These are phyloP conservation scores for Nibea albiflora DNA, from an alignment of 2,113 vertebrate species.

Conservation along the genomic window DNA sequence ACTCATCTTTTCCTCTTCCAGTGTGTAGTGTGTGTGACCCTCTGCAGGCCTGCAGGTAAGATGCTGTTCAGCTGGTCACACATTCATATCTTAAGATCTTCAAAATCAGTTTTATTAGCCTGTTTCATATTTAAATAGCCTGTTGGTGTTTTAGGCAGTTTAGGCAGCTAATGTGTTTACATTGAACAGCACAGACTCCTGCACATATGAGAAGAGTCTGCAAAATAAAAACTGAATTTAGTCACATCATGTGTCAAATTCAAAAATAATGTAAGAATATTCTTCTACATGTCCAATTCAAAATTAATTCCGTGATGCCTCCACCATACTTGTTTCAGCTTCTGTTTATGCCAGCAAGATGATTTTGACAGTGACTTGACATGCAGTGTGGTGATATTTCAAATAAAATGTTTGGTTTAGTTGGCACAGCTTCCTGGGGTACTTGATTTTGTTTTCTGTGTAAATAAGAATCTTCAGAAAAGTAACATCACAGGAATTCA, in stretches of 20 bases:
- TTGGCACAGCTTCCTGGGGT: background rate
- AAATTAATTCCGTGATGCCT: too few species aligned
- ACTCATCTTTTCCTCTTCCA: constrained; percentile 16
- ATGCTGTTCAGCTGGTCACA: background rate
- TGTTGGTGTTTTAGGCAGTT: background rate
- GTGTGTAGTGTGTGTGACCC: background rate
- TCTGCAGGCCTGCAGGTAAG: constrained; percentile 40
- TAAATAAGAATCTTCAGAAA: background rate
- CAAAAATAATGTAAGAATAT: background rate
- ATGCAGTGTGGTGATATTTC: background rate
- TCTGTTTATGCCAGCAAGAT: background rate
- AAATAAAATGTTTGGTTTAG: background rate
- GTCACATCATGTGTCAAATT: background rate
- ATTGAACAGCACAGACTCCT: background rate
- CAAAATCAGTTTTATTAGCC: background rate
- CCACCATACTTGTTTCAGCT: background rate
- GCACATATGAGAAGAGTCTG: too few species aligned
- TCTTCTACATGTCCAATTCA: too few species aligned
- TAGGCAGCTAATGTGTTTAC: too few species aligned
- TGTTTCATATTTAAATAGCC: background rate
- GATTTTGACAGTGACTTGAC: background rate
- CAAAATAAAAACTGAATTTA: background rate
- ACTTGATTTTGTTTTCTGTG: background rate
- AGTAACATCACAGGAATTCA: background rate
- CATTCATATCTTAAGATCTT: background rate